Evolutionary conservation across 2,113 vertebrate species (phyloP), one percentile per base, ranked within the genome.

Genomic region (Cephalopholis sonnerati): DNA sequence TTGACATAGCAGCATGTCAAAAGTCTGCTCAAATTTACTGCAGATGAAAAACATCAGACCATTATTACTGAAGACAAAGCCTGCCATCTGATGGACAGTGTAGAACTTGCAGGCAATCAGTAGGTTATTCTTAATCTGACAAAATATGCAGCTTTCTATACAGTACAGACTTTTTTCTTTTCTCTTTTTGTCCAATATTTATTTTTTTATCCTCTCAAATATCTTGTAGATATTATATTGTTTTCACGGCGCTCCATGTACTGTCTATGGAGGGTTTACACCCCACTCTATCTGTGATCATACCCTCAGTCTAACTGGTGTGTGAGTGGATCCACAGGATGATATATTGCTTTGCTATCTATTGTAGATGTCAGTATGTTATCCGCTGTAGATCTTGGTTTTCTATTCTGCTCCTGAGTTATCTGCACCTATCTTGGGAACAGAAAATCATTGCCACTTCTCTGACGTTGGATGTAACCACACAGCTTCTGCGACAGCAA

Each of bases 1-100:
- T 53, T 74, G 24, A 61, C 4, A 15, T 50, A 18, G 22, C n/a
- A 73, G 51, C 24, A n/a, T 64, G 67, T 64, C 10, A 24, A 39
- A 77, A 18, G 17, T 71, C 4, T 22, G n/a, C 15, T 22, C 8
- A 44, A 4, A 29, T 69, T 17, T 15, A 3, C 9, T 63, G 44
- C 36, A 55, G 36, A 22, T 55, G 22, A 58, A 65, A 32, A n/a
- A 9, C 36, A 41, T 25, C 32, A 48, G 51, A n/a, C 1, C 10
- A 1, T 53, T 25, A 16, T 65, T 46, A 17, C 18, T 77, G 70
- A 74, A 85, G 86, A 70, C 79, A 71, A 81, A 90, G 66, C 2
- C 77, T 91, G 91, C 85, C 91, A 88, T 66, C 93, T 89, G n/a
- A 48, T 86, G 93, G 93, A 64, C 63, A 46, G 16, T n/a, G 25